phyloP scores from a whole-genome alignment of 1,140 invertebrate genomes.

The Drosophila paulistorum region DNA sequence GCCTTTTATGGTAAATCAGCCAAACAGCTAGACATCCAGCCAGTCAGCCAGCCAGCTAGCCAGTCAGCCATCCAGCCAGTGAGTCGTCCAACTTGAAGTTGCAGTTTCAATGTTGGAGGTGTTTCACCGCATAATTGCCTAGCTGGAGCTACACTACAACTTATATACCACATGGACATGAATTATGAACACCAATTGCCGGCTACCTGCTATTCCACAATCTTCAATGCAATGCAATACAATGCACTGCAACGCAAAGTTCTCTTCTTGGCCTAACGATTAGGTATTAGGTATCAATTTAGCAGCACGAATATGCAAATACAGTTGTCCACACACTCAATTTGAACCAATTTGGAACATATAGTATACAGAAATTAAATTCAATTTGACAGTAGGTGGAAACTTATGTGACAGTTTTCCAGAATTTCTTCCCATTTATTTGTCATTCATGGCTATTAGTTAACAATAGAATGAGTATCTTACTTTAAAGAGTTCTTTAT shows the following conservation, averaged over 20 bases:
- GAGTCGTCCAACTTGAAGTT: background rate
- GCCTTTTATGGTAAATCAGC: constrained; percentile 63
- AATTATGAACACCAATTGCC: constrained; percentile 69
- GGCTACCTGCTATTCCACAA: constrained; percentile 15
- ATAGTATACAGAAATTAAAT: background rate
- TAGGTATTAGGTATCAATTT: constrained; percentile 71
- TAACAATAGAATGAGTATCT: no score
- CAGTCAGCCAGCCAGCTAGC: background rate
- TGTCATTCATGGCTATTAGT: no score
- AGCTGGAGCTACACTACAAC: constrained; percentile 33
- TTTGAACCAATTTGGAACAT: background rate
- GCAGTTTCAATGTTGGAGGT: constrained; percentile 39
- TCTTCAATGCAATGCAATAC: background rate
- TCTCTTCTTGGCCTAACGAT: constrained; percentile 43
- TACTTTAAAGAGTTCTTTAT: no score
- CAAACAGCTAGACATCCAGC: background rate
- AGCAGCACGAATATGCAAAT: constrained; percentile 5
- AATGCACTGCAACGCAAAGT: background rate
- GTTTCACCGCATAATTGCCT: constrained; percentile 65
- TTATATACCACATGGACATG: constrained; percentile 58
- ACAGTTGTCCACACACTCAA: background rate
- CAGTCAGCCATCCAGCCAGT: background rate
- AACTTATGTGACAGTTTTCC: background rate
- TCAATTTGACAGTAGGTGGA: background rate
- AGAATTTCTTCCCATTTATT: no score